Base-by-base conservation (phyloP, 2,888 invertebrate genomes). In the Oscheius sp. region DNA sequence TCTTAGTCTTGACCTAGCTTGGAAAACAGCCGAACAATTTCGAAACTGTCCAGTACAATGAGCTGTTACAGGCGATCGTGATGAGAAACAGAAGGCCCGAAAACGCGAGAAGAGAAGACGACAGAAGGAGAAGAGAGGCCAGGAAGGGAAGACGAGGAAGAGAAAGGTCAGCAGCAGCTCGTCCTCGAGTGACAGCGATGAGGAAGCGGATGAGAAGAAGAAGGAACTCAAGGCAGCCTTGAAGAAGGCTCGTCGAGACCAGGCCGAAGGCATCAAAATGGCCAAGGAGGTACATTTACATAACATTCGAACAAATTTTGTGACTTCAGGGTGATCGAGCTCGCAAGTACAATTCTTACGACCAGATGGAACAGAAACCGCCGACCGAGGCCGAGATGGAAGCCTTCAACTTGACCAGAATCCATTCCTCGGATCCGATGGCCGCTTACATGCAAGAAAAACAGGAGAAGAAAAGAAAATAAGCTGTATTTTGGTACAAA, bases 341-440 rank as follows among this genome's bases (percentile, higher is more conserved):
- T 87, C 92, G 97, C 2, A 93, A 95, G 0, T 99, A 96, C 90
- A 96, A 98, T 90, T 95, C 95, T 87, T 90, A 90, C 89, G 89
- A 89, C 77, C 90, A 90, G 55, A 93, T 93, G 0, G 68, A 68
- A 21, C 9, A 21, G 7, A 94, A 94, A 84, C 77, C 80, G 76
- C 96, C 95, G 0, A 94, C 95, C 0, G 94, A 95, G 76, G 95
- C 95, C 79, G 96, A 98, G 90, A 62, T 77, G 62, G 79, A 80
- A 55, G 81, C 79, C 1, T 81, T 75, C 53, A 55, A 72, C 9
- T 53, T 74, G 66, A 82, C 81, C 32, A 76, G 92, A 71, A 91
- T 92, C 71, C 91, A 90, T 70, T 81, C 84, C 2, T 90, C 91
- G 2, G 98, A 99, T 91, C 98, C 98, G 0, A 97, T 98, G 97